Percentiles rank a stretch among this genome's conserved stretches.
Conservation (phyloP, 2,888 invertebrate genomes). For the Kryphioiulus occultus region DNA sequence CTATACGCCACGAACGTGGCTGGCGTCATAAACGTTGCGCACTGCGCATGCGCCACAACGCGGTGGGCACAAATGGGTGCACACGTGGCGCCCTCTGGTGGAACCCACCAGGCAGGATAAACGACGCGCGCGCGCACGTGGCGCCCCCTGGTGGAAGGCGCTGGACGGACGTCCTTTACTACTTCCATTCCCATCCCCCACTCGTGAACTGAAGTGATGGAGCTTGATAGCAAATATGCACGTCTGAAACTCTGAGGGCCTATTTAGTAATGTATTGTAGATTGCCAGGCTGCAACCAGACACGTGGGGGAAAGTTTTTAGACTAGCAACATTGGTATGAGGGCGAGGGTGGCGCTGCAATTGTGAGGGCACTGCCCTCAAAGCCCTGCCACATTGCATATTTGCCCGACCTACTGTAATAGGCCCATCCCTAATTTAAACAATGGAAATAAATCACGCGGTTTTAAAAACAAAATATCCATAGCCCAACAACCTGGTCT, state of each 20-base stretch:
- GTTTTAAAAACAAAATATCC: background rate
- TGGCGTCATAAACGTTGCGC: no score
- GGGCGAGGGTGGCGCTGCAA: background rate
- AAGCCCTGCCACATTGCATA: background rate
- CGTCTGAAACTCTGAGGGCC: slow-evolving; percentile 4
- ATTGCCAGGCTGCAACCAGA: slow-evolving; percentile 24
- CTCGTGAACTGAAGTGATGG: background rate
- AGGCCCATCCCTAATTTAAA: slow-evolving; percentile 31
- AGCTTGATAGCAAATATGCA: slow-evolving; percentile 18
- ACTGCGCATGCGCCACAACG: no score
- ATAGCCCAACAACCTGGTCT: background rate
- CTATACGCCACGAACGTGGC: no score
- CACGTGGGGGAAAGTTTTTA: slow-evolving; percentile 33
- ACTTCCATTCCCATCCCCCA: background rate
- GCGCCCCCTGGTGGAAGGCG: no score
- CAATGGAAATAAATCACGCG: slow-evolving; percentile 28
- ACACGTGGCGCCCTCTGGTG: no score
- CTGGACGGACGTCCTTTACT: no score
- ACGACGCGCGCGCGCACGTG: no score
- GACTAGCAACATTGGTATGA: slow-evolving; percentile 21
- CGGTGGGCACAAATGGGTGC: no score
- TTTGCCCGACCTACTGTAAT: slow-evolving; percentile 33
- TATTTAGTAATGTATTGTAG: background rate
- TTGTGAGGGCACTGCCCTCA: slow-evolving; percentile 37
- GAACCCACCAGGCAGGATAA: no score